Evolutionary conservation across 2,797 vertebrate species (phyloP), one percentile per base, ranked within the genome.

Genomic region (Eleutherodactylus coqui): DNA sequence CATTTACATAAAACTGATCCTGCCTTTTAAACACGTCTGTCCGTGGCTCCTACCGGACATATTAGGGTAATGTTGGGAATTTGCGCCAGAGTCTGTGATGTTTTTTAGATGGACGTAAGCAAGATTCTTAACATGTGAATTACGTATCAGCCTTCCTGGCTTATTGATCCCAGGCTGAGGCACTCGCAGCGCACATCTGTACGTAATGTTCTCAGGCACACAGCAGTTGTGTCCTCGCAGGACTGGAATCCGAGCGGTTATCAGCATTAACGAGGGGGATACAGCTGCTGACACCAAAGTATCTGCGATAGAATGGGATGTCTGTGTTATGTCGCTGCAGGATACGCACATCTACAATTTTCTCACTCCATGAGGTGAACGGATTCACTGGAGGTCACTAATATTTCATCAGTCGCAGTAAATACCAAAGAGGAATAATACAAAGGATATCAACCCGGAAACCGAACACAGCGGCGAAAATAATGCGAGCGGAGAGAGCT

Each of bases 121-220:
- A 47, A 58, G 21, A 60, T 78, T 58, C 34, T 17, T 41, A 58
- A 47, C 32, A 38, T 83, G 69, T 55, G 41, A 60, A 62, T 75
- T 45, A 27, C 19, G 69, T 34, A 24, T 32, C 41, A 45, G 69
- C 3, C 81, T 24, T 76, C 82, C 64, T 64, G 55, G 45, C 38
- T 84, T 76, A 84, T 83, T 84, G 82, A 84, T 64, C 43, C 24
- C 2, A 43, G 55, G 5, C 17, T n/a, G 51, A 83, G 49, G 47
- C 51, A 14, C 24, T 83, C 16, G n/a, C 58, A 8, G 5, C 41
- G 51, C 43, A 62, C 38, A 75, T 84, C 41, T 41, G 55, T 62
- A 38, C 73, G 17, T 47, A 62, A 77, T 69, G 53, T 69, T 77
- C 75, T 76, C 19, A 75, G 14, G 73, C 41, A 36, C n/a, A 3